Evolutionary conservation across 2,888 invertebrate species (phyloP), one percentile per base, ranked within the genome.

Genomic region (Sthenelais limicola): DNA sequence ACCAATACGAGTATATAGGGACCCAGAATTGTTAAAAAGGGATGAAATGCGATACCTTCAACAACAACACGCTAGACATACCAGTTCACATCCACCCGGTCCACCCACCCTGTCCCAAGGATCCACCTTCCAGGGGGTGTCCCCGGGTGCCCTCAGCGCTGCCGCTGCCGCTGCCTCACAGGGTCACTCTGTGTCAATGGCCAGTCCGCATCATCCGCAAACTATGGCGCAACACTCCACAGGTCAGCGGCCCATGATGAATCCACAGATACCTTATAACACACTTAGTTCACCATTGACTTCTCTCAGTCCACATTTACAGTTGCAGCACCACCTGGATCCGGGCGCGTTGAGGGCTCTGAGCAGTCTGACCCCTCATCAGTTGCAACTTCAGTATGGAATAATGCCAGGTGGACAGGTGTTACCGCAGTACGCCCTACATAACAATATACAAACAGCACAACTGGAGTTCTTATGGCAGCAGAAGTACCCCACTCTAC

Each of bases 1-100:
- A 77, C 86, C 88, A 33, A 85, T 88, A 33, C 82, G 89, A 83
- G 90, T 91, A 82, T 91, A 91, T 89, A 88, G 91, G 79, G 91
- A 91, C 85, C 91, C 91, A 78, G 89, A 88, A 83, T 86, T 90
- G 49, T 62, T 71, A 62, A 71, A 71, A 62, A 3, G 56, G 33
- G 71, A 68, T 21, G 68, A 68, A 26, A 30, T 68, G 30, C 47
- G 51, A 26, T 51, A 48, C 33, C 18, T 30, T 30, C 68, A 68
- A 51, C 51, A 49, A 33, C 28, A 56, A 30, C 30, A 28, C 30
- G 15, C 32, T 3, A 26, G 52, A 21, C 52, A 52, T n/a, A 24
- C 52, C 4, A 28, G 26, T 52, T 18, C 56, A 12, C n/a, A 30
- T 24, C 3, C 48, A 7, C 18, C 38, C 2, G 66, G 21, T 38